A percentile compares a stretch with the other conserved stretches of the same genome.
Evolutionary conservation across 2,113 vertebrate genomes (phyloP).

Genomic region (Girardinichthys multiradiatus): DNA sequence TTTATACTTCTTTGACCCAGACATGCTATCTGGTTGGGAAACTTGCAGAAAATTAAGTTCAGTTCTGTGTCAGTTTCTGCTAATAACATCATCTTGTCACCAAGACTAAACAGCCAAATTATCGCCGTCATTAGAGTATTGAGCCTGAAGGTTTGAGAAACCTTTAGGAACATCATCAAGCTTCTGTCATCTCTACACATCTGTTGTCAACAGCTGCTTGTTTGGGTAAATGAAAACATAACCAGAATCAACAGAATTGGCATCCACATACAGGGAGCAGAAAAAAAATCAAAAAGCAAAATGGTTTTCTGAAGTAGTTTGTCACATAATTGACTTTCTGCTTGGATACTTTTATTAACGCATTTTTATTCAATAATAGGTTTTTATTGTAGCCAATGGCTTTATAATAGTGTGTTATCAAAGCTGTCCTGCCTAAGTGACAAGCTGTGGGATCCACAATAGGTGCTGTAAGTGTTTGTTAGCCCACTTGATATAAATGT

Average conservation of each 20-base stretch:
- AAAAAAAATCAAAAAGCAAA: conserved; percentile 17
- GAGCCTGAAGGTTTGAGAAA: not conserved
- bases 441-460: not conserved
- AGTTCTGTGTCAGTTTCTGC: not conserved
- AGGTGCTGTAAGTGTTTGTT: conserved; percentile 4
- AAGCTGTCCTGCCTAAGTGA: conserved; percentile 23
- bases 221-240: conserved; percentile 15
- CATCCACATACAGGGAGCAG: conserved; percentile 30
- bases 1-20: not conserved
- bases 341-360: conserved; percentile 29
- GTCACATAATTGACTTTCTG: conserved; percentile 10
- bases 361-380: conserved; percentile 42
- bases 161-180: conserved; percentile 6
- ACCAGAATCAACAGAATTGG: conserved; percentile 15
- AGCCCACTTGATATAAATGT: conserved; percentile 11
- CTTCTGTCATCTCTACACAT: conserved; percentile 10
- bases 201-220: conserved; percentile 1
- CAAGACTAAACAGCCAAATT: conserved; percentile 1
- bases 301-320: conserved; percentile 13
- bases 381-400: conserved; percentile 29
- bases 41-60: conserved; percentile 9
- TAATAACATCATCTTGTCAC: not conserved
- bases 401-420: conserved; percentile 34
- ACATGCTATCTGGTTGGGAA: not conserved
- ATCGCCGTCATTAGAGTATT: not conserved